Percentiles rank a stretch among this genome's conserved stretches.
Evolutionary conservation across 2,888 invertebrate species (phyloP).

Genomic region (Mongoloraphidia duomilia): DNA sequence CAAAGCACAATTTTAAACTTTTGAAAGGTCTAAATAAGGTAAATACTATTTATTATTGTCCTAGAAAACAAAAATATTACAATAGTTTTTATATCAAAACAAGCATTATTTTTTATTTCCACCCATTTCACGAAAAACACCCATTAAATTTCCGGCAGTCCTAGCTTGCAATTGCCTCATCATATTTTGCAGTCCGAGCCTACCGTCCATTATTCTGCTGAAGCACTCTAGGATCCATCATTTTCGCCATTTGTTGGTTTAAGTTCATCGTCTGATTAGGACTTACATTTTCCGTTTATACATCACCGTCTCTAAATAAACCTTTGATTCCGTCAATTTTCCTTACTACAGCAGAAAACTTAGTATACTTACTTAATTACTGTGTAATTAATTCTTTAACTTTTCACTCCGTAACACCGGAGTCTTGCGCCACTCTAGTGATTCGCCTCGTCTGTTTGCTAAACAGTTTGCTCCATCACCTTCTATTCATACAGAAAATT

Average conservation of each 20-base stretch:
- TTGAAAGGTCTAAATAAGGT: no score
- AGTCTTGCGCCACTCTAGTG: constrained; percentile 77
- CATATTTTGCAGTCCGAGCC: constrained; percentile 92
- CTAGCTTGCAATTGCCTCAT: constrained; percentile 81
- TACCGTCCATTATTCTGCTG: constrained; percentile 97
- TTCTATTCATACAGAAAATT: no score
- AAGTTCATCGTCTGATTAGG: constrained; percentile 97
- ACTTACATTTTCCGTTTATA: constrained; percentile 98
- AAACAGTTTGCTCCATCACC: constrained; percentile 95
- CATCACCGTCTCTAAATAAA: constrained; percentile 95
- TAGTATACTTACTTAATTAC: no score
- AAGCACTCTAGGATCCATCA: constrained; percentile 98
- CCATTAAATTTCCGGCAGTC: constrained; percentile 43
- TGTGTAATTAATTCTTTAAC: constrained; percentile 95
- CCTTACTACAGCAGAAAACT: constrained; percentile 98
- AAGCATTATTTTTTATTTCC: no score
- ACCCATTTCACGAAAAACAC: constrained; percentile 36
- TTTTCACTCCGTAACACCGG: constrained; percentile 67
- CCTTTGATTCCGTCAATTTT: constrained; percentile 99
- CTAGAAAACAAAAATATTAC: no score
- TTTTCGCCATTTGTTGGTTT: constrained; percentile 99
- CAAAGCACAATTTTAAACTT: no score
- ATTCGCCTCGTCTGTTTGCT: constrained; percentile 77
- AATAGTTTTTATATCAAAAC: no score
- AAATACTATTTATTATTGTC: no score